Evolutionary conservation across 2,113 vertebrate species (phyloP).

Genomic region (Poecile atricapillus): DNA sequence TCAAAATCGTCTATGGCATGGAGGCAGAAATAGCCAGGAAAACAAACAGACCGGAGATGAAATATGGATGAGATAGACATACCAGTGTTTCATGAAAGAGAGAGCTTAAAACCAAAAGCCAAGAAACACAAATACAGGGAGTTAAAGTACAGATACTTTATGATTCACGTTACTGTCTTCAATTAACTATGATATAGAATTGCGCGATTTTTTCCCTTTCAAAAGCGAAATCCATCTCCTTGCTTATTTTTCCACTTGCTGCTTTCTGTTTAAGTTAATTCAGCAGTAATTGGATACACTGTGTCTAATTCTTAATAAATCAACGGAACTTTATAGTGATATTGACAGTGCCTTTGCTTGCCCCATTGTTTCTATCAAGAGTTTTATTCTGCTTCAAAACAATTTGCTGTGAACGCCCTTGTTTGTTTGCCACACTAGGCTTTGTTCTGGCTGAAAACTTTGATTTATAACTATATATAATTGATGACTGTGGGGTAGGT

Average conservation of each 20-base stretch:
- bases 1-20: slow-evolving; percentile 41
- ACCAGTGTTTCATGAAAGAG: slow-evolving; percentile 13
- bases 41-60: slow-evolving; percentile 50
- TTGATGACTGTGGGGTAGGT: slow-evolving; percentile 78
- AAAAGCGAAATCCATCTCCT: slow-evolving; percentile 42
- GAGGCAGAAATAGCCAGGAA: slow-evolving; percentile 18
- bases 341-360: slow-evolving; percentile 75
- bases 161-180: slow-evolving; percentile 19
- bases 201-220: slow-evolving; percentile 4
- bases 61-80: slow-evolving; percentile 43
- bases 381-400: slow-evolving; percentile 77
- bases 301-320: slow-evolving; percentile 81
- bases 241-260: slow-evolving; percentile 60
- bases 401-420: slow-evolving; percentile 77
- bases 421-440: slow-evolving; percentile 77
- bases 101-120: slow-evolving; percentile 19
- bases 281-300: slow-evolving; percentile 69
- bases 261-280: slow-evolving; percentile 66
- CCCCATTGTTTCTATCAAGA: slow-evolving; percentile 75
- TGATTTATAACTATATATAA: slow-evolving; percentile 83
- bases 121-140: slow-evolving; percentile 29
- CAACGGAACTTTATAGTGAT: slow-evolving; percentile 69
- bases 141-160: slow-evolving; percentile 39
- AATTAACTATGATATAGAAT: slow-evolving; percentile 41
- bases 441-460: slow-evolving; percentile 81